Evolutionary conservation across 2,113 vertebrate species (phyloP).

Genomic region (Hypocryptadius cinnamomeus): DNA sequence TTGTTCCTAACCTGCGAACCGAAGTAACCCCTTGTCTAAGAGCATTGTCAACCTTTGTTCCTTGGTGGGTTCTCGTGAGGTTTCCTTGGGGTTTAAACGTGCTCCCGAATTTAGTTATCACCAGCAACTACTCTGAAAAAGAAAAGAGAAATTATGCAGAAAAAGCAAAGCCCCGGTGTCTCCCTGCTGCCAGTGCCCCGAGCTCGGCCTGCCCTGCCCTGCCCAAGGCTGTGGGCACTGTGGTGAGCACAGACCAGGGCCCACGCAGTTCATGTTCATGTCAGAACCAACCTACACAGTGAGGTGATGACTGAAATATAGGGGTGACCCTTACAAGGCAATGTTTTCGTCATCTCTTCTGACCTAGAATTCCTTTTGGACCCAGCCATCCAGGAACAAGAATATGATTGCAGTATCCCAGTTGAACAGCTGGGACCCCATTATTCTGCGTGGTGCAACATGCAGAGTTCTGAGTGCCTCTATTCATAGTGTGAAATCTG

Average conservation of each 20-base stretch:
- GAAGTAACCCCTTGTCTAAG: not conserved
- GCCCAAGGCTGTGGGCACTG: not conserved
- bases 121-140: not conserved
- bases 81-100: not conserved
- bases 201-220: not conserved
- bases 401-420: rapidly evolving
- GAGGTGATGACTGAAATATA: not conserved
- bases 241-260: rapidly evolving
- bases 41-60: not conserved
- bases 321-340: not conserved
- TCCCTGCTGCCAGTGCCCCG: not conserved
- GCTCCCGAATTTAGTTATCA: not conserved
- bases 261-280: rapidly evolving
- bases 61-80: not conserved
- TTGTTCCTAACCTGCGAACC: not conserved
- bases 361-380: not conserved
- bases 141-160: not conserved
- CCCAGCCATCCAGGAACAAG: not conserved
- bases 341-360: not conserved
- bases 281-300: not conserved
- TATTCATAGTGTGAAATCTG: not conserved
- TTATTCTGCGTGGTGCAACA: not conserved
- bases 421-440: rapidly evolving
- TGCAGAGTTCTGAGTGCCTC: not conserved
- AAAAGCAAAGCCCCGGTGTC: not conserved